Conservation (phyloP, 2,888 invertebrate genomes). For the Lobophora halterata region DNA sequence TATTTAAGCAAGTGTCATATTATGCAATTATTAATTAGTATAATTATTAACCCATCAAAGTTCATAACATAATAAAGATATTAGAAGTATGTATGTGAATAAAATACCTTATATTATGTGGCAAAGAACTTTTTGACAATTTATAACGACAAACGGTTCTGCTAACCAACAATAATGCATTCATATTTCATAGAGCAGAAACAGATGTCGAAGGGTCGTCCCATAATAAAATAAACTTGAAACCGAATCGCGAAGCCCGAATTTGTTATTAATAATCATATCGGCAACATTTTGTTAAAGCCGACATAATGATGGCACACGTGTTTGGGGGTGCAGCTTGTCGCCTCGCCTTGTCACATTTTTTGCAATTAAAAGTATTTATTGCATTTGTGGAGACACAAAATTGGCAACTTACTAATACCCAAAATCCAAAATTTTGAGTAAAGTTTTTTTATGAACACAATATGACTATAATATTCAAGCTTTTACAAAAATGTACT, state of each 20-base stretch:
- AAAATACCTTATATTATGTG: too few species aligned
- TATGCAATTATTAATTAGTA: too few species aligned
- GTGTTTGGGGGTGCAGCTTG: constrained; percentile 32
- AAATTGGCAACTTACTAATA: too few species aligned
- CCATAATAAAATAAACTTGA: constrained; percentile 62
- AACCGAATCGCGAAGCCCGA: constrained; percentile 62
- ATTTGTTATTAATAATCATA: constrained; percentile 77
- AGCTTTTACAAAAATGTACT: too few species aligned
- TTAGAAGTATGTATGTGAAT: too few species aligned
- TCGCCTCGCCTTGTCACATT: constrained; percentile 16
- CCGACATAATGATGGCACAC: constrained; percentile 43
- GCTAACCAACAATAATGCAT: constrained; percentile 67
- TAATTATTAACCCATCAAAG: too few species aligned
- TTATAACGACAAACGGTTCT: constrained; percentile 55
- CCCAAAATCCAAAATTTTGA: too few species aligned
- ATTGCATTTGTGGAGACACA: constrained; percentile 11
- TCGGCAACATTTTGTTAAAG: constrained; percentile 70
- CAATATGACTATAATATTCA: too few species aligned
- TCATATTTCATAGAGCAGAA: constrained; percentile 60
- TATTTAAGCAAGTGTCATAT: too few species aligned
- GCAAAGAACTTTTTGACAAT: constrained; percentile 22
- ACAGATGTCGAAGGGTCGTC: constrained; percentile 64
- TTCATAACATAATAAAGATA: too few species aligned
- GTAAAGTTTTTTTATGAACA: too few species aligned
- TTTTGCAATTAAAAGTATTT: constrained; percentile 25